Conservation (phyloP, 1,140 invertebrate genomes). For the Procambarus clarkii region DNA sequence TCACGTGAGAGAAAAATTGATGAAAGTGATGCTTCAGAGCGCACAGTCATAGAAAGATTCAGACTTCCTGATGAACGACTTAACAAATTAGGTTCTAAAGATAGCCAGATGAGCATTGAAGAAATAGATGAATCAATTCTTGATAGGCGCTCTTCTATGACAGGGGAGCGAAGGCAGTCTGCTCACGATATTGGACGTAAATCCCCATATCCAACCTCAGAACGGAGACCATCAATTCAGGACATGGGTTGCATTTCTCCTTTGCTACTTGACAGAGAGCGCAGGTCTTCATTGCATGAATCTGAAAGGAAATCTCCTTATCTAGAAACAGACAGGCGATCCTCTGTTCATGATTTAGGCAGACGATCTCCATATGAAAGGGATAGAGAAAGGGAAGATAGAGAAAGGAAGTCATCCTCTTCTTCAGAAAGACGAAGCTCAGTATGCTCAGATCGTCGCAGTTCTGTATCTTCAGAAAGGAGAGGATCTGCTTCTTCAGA, state of each 20-base stretch:
- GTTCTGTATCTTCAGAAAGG: constrained; percentile 69
- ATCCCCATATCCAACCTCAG: constrained; percentile 60
- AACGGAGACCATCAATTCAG: constrained; percentile 35
- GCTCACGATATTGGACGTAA: constrained; percentile 65
- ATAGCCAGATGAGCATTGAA: constrained; percentile 72
- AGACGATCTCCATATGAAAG: constrained; percentile 66
- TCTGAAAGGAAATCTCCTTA: constrained; percentile 63
- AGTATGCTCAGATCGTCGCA: constrained; percentile 67
- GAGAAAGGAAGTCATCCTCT: constrained; percentile 63
- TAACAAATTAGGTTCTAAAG: constrained; percentile 69
- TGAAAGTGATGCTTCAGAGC: constrained; percentile 70
- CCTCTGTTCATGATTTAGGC: constrained; percentile 66
- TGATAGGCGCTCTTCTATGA: constrained; percentile 59
- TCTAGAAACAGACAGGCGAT: constrained; percentile 63
- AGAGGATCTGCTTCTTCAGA: constrained; percentile 69
- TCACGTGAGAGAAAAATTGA: constrained; percentile 66
- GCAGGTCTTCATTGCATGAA: constrained; percentile 65
- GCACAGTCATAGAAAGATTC: constrained; percentile 70
- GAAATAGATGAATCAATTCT: constrained; percentile 71
- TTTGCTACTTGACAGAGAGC: constrained; percentile 52
- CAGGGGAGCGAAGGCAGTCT: constrained; percentile 55
- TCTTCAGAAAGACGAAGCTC: constrained; percentile 66
- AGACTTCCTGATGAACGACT: constrained; percentile 68
- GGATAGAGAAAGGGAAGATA: constrained; percentile 33
- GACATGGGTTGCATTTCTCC: constrained; percentile 37